phyloP scores from a whole-genome alignment of 2,888 invertebrate genomes.

The Cosmorhoe ocellata region DNA sequence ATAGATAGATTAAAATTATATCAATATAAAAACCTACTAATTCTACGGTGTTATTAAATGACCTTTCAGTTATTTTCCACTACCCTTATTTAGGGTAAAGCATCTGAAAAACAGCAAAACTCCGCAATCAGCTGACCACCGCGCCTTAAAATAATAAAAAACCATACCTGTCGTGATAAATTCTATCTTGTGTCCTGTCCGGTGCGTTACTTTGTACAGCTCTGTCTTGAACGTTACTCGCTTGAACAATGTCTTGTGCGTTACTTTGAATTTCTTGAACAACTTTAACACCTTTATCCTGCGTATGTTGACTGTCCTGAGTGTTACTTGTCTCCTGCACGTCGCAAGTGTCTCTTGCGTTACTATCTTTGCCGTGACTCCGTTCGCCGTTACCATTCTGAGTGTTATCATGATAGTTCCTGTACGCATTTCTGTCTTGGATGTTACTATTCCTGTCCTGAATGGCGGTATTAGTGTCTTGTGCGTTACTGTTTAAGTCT shows the following conservation, averaged over 20 bases:
- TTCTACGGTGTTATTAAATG: no score
- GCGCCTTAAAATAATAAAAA: no score
- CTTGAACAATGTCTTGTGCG: not conserved
- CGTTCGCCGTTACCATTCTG: no score
- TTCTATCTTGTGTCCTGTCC: not conserved
- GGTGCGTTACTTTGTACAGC: not conserved
- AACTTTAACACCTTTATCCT: no score
- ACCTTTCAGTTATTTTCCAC: no score
- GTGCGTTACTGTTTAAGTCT: not conserved
- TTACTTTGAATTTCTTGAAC: not conserved
- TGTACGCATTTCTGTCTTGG: not conserved
- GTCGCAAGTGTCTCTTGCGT: not conserved
- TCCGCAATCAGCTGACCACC: no score
- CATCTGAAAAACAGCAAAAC: no score
- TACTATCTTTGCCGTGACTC: no score
- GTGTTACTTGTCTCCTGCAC: not conserved
- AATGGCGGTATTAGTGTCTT: not conserved
- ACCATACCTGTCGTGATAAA: slow-evolving; percentile 10
- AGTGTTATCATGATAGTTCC: not conserved
- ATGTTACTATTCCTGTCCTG: not conserved
- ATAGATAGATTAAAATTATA: no score
- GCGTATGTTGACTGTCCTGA: no score
- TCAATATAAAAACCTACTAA: no score
- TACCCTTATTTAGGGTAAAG: no score
- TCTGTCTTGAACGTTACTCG: not conserved